Evolutionary conservation across 53 echinoderm and acorn worm species (phyloP).

Genomic region (Patiria pectinifera): DNA sequence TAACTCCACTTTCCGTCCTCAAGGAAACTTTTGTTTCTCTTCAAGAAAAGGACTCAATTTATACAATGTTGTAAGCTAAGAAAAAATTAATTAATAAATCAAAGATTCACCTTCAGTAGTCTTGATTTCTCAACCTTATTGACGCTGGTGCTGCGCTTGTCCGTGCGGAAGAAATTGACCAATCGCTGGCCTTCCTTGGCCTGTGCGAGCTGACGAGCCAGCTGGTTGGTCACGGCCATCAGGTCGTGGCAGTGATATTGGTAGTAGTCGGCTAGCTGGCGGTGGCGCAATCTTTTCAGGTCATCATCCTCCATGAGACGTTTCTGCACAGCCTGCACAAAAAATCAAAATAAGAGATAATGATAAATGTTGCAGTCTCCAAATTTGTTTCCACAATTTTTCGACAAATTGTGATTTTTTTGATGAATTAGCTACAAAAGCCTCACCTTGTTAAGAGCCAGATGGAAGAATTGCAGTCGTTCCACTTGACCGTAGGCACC

Average conservation of each 20-base stretch:
- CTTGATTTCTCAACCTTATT: constrained; percentile 57
- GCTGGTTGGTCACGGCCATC: constrained; percentile 60
- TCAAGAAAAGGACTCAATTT: too few species aligned
- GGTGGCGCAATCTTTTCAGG: constrained; percentile 43
- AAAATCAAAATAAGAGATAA: neutral
- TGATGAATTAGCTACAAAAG: neutral
- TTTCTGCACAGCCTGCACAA: constrained; percentile 68
- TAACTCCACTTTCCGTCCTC: too few species aligned
- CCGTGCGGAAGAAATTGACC: constrained; percentile 77
- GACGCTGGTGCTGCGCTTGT: constrained; percentile 65
- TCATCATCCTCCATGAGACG: constrained; percentile 54
- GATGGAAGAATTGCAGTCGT: constrained; percentile 90
- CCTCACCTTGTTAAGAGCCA: constrained; percentile 79
- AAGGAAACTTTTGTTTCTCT: too few species aligned
- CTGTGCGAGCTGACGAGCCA: constrained; percentile 78
- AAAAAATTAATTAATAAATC: neutral
- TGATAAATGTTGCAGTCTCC: too few species aligned
- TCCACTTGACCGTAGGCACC: constrained; percentile 73
- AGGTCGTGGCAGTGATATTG: constrained; percentile 70
- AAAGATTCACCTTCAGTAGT: constrained; percentile 74
- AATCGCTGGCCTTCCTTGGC: constrained; percentile 72
- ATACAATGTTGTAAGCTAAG: too few species aligned
- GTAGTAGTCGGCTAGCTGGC: constrained; percentile 75
- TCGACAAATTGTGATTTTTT: neutral
- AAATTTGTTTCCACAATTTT: neutral